Conservation (phyloP, 2,113 vertebrate genomes). For the Phalacrocorax aristotelis region DNA sequence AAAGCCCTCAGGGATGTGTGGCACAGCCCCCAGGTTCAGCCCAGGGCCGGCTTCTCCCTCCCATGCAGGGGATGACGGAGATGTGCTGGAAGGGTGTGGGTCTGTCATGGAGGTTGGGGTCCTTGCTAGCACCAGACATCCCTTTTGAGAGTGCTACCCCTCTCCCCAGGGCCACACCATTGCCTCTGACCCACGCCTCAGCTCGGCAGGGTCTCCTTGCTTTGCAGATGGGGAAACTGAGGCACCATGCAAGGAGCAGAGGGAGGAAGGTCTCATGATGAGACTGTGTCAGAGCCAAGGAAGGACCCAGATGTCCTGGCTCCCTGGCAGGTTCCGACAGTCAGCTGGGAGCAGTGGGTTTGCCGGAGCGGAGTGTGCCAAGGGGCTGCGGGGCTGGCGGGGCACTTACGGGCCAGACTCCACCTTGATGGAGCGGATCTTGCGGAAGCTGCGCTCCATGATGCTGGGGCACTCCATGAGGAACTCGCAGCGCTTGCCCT, state of each 20-base stretch:
- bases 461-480: slow-evolving; percentile 92
- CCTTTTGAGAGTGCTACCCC: background rate
- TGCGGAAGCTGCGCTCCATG: slow-evolving; percentile 90
- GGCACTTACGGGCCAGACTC: slow-evolving; percentile 91
- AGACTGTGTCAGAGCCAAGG: background rate
- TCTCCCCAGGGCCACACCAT: background rate
- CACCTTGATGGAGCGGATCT: slow-evolving; percentile 96
- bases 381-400: background rate
- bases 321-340: background rate
- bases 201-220: background rate
- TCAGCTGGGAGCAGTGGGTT: background rate
- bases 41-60: background rate
- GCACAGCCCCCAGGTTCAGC: background rate
- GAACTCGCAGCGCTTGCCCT: slow-evolving; percentile 92
- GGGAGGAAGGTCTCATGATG: fast-evolving
- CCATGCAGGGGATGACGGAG: background rate
- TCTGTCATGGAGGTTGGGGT: background rate
- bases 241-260: background rate
- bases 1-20: background rate
- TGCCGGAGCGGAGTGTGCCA: background rate
- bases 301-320: background rate
- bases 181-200: fast-evolving
- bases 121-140: background rate
- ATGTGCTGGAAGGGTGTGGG: background rate
- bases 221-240: background rate